Evolutionary conservation across 2,888 invertebrate genomes (phyloP), one percentile per base, ranked within the genome.

Genomic region (Sialis lutaria): DNA sequence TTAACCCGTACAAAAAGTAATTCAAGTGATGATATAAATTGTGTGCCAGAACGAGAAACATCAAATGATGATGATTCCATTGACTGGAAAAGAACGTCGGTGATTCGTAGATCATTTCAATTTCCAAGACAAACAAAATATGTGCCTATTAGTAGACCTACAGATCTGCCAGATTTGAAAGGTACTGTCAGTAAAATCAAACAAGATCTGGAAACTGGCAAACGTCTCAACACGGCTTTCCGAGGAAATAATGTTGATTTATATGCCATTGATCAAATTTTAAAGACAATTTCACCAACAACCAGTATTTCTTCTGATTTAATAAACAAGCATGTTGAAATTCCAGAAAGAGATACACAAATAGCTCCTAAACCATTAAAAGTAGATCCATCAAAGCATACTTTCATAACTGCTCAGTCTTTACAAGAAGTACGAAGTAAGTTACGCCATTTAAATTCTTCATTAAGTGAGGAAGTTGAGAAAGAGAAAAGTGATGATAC

Each of bases 81-180:
- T 44, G 58, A 65, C 33, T 82, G 83, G 78, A 64, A 71, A 45
- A 71, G 80, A 53, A 74, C 77, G 44, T 79, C 79, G 9, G 74
- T 74, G 55, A 65, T 74, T 49, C 71, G 79, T 41, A 68, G 75
- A 50, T 80, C 82, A 5, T 66, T 83, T 53, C 79, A 83, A 57
- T 77, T 79, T 59, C 75, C 79, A 6, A 77, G 76, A 56, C 55
- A 58, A 49, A 58, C 54, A 41, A 57, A 55, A 47, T 42, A 44
- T 4, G 12, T 53, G 6, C 39, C 50, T 30, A 45, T 50, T n/a
- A 49, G 49, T 8, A 59, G 56, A 50, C 57, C 57, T 5, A 44
- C 53, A 33, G 63, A 64, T 53, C 51, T 64, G 40, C 72, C 73
- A 4, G 64, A 65, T 51, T 69, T 64, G 49, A 66, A 64, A 2